Conservation (phyloP, 2,888 invertebrate species). For the Amiota communis region DNA sequence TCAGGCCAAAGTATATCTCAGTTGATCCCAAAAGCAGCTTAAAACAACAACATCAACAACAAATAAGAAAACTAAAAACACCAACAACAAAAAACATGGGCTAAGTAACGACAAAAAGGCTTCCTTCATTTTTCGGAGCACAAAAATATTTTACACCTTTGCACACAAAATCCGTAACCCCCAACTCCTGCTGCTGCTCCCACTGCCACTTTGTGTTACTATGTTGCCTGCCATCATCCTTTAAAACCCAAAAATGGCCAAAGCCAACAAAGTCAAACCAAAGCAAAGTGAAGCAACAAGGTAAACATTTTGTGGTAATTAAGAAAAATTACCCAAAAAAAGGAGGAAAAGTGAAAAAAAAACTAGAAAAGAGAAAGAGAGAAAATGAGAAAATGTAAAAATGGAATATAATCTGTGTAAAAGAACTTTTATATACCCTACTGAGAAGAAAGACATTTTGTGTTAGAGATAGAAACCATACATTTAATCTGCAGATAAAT, state of each 20-base stretch:
- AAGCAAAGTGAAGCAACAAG: slow-evolving; percentile 56
- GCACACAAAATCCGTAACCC: slow-evolving; percentile 33
- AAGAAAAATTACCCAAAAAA: slow-evolving; percentile 60
- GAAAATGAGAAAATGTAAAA: slow-evolving; percentile 23
- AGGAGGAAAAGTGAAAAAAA: neutral
- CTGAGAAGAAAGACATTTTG: too few relatives aligned
- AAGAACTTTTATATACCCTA: too few relatives aligned
- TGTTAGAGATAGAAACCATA: too few relatives aligned
- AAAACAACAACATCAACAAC: slow-evolving; percentile 53
- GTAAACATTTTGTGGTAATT: slow-evolving; percentile 65
- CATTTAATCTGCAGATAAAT: too few relatives aligned
- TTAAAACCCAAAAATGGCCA: slow-evolving; percentile 45
- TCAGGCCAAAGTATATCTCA: slow-evolving; percentile 4
- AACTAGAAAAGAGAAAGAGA: slow-evolving; percentile 18
- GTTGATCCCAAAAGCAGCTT: slow-evolving; percentile 54
- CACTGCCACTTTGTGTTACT: neutral
- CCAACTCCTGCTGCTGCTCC: neutral
- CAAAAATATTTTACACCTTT: slow-evolving; percentile 64
- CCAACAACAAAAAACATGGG: neutral
- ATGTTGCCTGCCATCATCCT: slow-evolving; percentile 17
- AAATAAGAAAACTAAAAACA: slow-evolving; percentile 36
- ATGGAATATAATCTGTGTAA: too few relatives aligned
- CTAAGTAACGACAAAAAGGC: slow-evolving; percentile 33
- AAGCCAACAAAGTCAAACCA: slow-evolving; percentile 38
- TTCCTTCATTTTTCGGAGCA: slow-evolving; percentile 41